Conservation (phyloP, 2,888 invertebrate genomes). For the Gandaritis pyraliata region DNA sequence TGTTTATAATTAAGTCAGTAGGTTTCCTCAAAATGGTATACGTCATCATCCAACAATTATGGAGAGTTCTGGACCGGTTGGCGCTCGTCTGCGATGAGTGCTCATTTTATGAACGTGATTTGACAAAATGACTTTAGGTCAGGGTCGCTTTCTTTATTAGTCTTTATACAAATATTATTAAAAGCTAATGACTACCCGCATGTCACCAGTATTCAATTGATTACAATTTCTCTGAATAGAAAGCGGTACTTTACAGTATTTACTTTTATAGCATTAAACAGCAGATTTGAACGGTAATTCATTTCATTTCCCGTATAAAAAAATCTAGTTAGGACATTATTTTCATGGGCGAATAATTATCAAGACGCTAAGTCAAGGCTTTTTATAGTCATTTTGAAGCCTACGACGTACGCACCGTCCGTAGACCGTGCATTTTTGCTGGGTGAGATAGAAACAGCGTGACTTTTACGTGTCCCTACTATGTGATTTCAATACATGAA, state of each 20-base stretch:
- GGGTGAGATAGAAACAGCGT: no score
- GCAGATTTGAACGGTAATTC: no score
- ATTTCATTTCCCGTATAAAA: no score
- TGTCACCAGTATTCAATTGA: conserved; percentile 14
- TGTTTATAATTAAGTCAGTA: conserved; percentile 36
- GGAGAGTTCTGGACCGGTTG: conserved; percentile 48
- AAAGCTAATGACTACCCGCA: conserved; percentile 8
- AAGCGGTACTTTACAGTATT: not conserved
- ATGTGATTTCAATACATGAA: not conserved
- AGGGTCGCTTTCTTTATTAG: conserved; percentile 58
- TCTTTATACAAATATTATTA: conserved; percentile 15
- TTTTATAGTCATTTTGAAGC: no score
- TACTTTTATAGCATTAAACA: not conserved
- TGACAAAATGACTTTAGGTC: conserved; percentile 60
- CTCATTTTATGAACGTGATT: conserved; percentile 66
- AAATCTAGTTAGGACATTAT: no score
- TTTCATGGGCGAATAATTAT: no score
- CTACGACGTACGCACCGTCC: no score
- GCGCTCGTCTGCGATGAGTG: conserved; percentile 51
- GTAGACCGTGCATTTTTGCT: no score
- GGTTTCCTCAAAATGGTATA: conserved; percentile 38
- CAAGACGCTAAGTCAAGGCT: no score
- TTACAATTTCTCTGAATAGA: conserved; percentile 10
- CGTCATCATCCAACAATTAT: conserved; percentile 45
- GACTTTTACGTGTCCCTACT: no score